Conservation (phyloP, 2,888 invertebrate species). For the Polyommatus iphigenia region DNA sequence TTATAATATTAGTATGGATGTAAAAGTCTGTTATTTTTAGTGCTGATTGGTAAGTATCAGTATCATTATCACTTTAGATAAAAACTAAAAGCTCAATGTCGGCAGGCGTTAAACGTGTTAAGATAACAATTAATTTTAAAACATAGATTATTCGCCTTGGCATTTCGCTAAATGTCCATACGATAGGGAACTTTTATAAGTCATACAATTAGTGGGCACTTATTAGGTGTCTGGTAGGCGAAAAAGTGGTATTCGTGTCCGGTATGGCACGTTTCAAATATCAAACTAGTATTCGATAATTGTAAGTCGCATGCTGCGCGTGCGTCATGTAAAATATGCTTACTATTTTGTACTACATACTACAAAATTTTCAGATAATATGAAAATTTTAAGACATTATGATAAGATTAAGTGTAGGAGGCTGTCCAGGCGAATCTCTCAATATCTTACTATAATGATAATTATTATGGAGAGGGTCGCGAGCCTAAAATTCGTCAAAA, state of each 20-base stretch:
- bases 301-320: neutral
- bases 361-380: too few species aligned
- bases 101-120: neutral
- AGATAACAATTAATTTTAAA: slow-evolving; percentile 17
- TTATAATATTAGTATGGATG: too few species aligned
- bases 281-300: neutral
- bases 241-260: slow-evolving; percentile 3
- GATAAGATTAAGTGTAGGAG: too few species aligned
- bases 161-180: slow-evolving; percentile 19
- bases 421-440: too few species aligned
- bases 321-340: neutral
- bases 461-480: too few species aligned
- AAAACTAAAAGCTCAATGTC: neutral
- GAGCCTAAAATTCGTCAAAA: too few species aligned
- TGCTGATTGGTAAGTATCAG: neutral
- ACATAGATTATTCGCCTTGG: neutral
- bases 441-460: too few species aligned
- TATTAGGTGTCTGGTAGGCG: slow-evolving; percentile 11
- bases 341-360: too few species aligned
- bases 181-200: slow-evolving; percentile 4
- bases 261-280: slow-evolving; percentile 10
- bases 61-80: slow-evolving; percentile 5
- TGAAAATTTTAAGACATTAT: too few species aligned
- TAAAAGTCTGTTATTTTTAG: neutral
- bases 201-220: slow-evolving; percentile 1